Conservation (phyloP, 2,888 invertebrate species). For the Cataglyphis altisquamis region DNA sequence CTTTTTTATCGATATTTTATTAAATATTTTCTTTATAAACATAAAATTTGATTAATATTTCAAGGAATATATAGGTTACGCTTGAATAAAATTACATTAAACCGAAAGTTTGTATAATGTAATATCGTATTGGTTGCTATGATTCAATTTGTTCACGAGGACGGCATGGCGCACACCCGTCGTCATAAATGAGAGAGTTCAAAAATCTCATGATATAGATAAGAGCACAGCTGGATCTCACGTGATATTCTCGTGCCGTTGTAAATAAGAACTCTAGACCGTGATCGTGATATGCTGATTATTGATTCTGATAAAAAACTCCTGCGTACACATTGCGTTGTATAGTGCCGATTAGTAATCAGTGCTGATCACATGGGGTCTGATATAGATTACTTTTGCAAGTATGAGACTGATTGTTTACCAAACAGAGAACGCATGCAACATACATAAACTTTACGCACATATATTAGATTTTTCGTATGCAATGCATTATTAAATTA, state of each 20-base stretch:
- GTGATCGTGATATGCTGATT: conserved; percentile 72
- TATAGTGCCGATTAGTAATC: background rate
- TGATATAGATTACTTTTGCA: background rate
- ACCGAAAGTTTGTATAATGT: conserved; percentile 62
- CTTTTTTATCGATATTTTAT: conserved; percentile 16
- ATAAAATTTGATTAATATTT: background rate
- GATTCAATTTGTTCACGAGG: conserved; percentile 20
- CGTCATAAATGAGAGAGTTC: conserved; percentile 31
- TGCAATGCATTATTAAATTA: background rate
- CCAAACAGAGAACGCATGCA: background rate
- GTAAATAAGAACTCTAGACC: conserved; percentile 41
- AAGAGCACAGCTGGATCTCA: conserved; percentile 61
- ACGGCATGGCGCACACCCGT: background rate
- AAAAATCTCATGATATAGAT: conserved; percentile 30
- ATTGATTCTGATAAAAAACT: conserved; percentile 60
- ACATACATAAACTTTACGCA: background rate
- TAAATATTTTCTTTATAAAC: background rate
- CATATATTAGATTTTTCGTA: background rate
- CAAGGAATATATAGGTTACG: background rate
- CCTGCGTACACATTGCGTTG: background rate
- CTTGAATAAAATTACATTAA: conserved; percentile 16
- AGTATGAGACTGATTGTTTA: background rate
- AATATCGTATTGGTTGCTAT: background rate
- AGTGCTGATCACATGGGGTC: background rate
- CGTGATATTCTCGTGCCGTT: conserved; percentile 64